Base-by-base conservation (phyloP, 2,888 invertebrate genomes). In the Drosophila siamana region DNA sequence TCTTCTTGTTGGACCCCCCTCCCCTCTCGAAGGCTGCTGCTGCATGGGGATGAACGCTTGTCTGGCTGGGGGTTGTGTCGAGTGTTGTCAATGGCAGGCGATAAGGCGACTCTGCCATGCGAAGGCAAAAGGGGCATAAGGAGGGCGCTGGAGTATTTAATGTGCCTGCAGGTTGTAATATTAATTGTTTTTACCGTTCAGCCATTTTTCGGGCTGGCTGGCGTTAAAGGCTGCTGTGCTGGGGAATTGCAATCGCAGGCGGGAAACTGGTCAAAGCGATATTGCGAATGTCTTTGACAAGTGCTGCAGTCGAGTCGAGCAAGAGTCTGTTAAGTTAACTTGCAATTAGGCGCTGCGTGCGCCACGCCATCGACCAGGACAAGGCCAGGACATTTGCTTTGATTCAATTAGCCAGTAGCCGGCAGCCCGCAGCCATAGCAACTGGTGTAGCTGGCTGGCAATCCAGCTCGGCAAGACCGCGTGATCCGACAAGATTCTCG, bases 161-260 rank as follows among this genome's bases (percentile, higher is more conserved):
- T 86, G 74, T 86, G 87, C 84, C 84, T 85, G 84, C 81, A 86
- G 84, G 87, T 88, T 75, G 84, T 86, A 78, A 86, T 85, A 74
- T 85, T 85, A 85, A 85, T 85, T 85, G 84, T 85, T 85, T 84
- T 85, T 70, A 78, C 59, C 69, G 59, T 76, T 74, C 68, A 74
- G 75, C 69, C 66, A 56, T 75, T 67, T 40, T 43, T 38, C n/a
- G n/a, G n/a, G n/a, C n/a, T 7, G 66, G 54, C 44, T 43, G 52
- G 28, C 47, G 75, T 71, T 57, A 88, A 84, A 78, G 74, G 79
- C 60, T 78, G 69, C 59, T 59, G 24, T 16, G 28, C 9, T 19
- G 38, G 38, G 36, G 36, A 50, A 22, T 22, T 36, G 26, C 51
- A 51, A 19, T 52, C 19, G 41, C 28, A 51, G 28, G n/a, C 11